Evolutionary conservation across 2,113 vertebrate genomes (phyloP).

Genomic region (Colistium nudipinnis): DNA sequence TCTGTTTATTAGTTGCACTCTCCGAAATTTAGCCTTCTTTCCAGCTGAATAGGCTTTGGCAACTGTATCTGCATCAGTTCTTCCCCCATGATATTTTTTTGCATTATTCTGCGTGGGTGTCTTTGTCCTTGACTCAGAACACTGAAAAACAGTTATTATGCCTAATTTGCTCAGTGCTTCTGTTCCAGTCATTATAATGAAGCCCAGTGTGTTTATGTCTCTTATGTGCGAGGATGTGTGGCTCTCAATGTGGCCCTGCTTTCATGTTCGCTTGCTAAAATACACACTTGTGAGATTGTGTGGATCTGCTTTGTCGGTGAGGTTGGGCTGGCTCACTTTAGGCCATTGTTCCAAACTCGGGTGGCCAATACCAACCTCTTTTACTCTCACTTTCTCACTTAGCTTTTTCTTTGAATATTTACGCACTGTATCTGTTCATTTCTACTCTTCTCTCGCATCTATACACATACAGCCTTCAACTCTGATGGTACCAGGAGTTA

Average conservation of each 20-base stretch:
- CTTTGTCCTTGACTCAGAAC: conserved; percentile 56
- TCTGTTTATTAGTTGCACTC: conserved; percentile 9
- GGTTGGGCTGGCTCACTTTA: conserved; percentile 20
- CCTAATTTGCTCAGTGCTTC: conserved; percentile 45
- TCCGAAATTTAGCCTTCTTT: background rate
- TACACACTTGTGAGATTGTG: background rate
- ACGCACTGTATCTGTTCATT: background rate
- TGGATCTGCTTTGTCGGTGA: background rate
- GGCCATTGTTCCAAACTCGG: background rate
- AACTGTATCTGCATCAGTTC: conserved; percentile 9
- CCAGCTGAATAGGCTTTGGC: background rate
- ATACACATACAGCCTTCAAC: background rate
- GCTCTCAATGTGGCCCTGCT: conserved; percentile 2
- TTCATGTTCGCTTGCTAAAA: background rate
- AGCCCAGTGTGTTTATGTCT: conserved; percentile 37
- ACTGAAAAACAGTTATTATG: conserved; percentile 33
- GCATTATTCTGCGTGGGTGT: conserved; percentile 14
- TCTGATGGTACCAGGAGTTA: background rate
- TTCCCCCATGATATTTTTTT: conserved; percentile 21
- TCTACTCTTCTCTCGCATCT: background rate
- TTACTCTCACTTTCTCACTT: conserved; percentile 4
- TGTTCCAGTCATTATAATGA: conserved; percentile 56
- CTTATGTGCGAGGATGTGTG: conserved; percentile 9
- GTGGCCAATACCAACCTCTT: conserved; percentile 44
- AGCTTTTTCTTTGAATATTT: background rate